Conservation (phyloP, 2,113 vertebrate genomes). For the Rynchops niger region DNA sequence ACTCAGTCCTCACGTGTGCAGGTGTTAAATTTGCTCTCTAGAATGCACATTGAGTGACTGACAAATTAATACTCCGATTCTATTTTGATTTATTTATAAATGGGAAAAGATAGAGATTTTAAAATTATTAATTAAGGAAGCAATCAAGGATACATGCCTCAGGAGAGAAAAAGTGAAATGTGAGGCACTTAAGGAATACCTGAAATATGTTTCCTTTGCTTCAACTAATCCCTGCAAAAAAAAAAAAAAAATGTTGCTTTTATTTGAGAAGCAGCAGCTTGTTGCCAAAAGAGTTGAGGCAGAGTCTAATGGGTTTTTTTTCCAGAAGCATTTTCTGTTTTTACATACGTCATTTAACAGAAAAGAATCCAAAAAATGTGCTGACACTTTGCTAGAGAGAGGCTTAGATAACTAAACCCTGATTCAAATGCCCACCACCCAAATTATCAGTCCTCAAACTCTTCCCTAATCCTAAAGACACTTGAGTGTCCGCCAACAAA, state of each 20-base stretch:
- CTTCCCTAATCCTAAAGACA: not conserved
- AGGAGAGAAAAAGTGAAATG: conserved; percentile 2
- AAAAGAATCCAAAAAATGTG: not conserved
- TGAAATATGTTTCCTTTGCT: conserved; percentile 30
- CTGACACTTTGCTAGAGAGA: not conserved
- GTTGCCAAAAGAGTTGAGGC: not conserved
- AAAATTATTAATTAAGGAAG: conserved; percentile 49
- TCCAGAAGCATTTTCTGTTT: not conserved
- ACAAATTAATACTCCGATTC: conserved; percentile 23
- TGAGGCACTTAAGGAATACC: not conserved
- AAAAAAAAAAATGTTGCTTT: not conserved
- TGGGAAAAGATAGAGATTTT: not conserved
- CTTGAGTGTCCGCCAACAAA: not conserved
- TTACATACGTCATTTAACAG: not conserved
- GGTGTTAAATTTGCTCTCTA: conserved; percentile 16
- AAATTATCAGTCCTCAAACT: not conserved
- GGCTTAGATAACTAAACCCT: not conserved
- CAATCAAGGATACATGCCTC: conserved; percentile 38
- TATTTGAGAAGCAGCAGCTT: not conserved
- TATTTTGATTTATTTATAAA: conserved; percentile 49
- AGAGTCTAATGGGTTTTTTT: not conserved
- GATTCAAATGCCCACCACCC: not conserved
- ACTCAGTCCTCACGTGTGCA: not conserved
- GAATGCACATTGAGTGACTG: not conserved
- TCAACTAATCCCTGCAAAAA: not conserved